Percentiles rank a stretch among this genome's conserved stretches.
These are phyloP conservation scores for Mesorhabditis belari DNA, from an alignment of 2,888 invertebrate genomes.

Conservation along the genomic window DNA sequence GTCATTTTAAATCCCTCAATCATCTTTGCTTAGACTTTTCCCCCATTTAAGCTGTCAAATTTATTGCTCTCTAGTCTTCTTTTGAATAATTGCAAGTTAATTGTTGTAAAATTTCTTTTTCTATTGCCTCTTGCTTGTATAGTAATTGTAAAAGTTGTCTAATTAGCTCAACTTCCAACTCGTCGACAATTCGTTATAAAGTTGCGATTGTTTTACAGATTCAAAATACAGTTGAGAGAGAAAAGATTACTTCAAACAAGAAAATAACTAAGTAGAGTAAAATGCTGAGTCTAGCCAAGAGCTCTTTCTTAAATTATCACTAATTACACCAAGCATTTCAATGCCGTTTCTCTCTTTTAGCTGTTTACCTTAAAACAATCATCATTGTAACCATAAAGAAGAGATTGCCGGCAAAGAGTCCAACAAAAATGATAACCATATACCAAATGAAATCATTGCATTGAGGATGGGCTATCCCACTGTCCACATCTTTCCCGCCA, in stretches of 20 bases:
- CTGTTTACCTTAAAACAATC: constrained; percentile 32
- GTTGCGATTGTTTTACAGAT: not conserved
- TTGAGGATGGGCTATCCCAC: constrained; percentile 21
- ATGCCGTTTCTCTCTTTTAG: not conserved
- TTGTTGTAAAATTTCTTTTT: too few relatives aligned
- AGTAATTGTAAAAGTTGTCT: too few relatives aligned
- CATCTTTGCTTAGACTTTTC: too few relatives aligned
- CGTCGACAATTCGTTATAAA: too few relatives aligned
- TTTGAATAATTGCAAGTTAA: too few relatives aligned
- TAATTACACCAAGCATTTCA: not conserved
- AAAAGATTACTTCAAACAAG: not conserved
- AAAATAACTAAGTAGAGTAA: not conserved
- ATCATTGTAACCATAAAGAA: constrained; percentile 48
- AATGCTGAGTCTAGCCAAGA: not conserved
- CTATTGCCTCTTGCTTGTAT: too few relatives aligned
- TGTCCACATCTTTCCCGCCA: constrained; percentile 11
- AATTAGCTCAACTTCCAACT: too few relatives aligned
- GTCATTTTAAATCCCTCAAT: too few relatives aligned
- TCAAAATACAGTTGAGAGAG: too few relatives aligned
- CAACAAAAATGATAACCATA: constrained; percentile 35
- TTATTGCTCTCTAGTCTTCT: too few relatives aligned
- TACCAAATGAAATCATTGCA: constrained; percentile 24
- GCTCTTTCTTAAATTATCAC: not conserved
- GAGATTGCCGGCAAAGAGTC: constrained; percentile 43
- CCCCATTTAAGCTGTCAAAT: too few relatives aligned